These are phyloP conservation scores for Lathronympha strigana DNA, from an alignment of 2,888 invertebrate species.

Conservation along the genomic window DNA sequence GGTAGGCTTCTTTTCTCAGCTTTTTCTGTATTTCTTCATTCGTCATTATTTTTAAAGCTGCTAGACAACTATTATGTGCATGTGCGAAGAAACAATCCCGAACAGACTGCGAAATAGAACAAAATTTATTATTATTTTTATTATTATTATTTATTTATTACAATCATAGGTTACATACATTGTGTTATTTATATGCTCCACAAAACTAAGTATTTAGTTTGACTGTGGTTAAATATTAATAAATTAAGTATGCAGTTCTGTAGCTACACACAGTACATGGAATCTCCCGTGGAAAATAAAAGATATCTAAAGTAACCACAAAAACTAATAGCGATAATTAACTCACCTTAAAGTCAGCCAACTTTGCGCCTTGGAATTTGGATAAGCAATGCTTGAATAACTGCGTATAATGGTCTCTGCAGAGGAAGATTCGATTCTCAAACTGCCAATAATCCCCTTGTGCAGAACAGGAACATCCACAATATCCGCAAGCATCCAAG, in stretches of 20 bases:
- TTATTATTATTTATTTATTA: too few species aligned
- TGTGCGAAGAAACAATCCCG: slow-evolving; percentile 81
- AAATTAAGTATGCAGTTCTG: too few species aligned
- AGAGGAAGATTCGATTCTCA: slow-evolving; percentile 75
- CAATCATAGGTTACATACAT: neutral
- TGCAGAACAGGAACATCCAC: slow-evolving; percentile 73
- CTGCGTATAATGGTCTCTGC: slow-evolving; percentile 70
- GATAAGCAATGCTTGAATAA: slow-evolving; percentile 73
- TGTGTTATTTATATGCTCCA: too few species aligned
- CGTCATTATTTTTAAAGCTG: slow-evolving; percentile 80
- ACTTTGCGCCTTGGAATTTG: slow-evolving; percentile 72
- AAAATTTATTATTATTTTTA: neutral
- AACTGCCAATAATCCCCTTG: slow-evolving; percentile 86
- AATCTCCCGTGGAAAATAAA: neutral
- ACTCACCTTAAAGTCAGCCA: slow-evolving; percentile 75
- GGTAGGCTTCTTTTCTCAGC: slow-evolving; percentile 76
- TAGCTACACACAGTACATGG: too few species aligned
- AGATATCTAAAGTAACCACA: neutral
- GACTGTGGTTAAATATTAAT: too few species aligned
- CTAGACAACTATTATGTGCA: slow-evolving; percentile 79
- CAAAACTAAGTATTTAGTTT: too few species aligned
- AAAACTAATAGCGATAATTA: neutral
- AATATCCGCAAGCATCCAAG: slow-evolving; percentile 72
- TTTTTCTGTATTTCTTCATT: slow-evolving; percentile 77
- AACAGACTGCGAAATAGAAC: slow-evolving; percentile 64